Conservation (phyloP, 2,797 vertebrate genomes). For the Falco berigora region DNA sequence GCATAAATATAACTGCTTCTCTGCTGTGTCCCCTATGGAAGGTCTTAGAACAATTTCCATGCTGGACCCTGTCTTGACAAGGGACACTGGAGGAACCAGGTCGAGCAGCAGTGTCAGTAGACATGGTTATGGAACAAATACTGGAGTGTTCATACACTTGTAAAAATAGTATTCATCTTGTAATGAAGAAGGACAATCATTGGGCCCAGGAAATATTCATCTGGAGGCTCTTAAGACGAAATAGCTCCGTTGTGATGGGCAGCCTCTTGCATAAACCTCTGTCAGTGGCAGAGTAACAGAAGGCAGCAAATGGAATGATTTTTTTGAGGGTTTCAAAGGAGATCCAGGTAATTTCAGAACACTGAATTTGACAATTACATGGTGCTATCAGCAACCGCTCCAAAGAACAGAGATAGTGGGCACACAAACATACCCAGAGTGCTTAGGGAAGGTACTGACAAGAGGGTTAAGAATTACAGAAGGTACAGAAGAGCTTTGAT, state of each 20-base stretch:
- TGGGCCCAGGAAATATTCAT: not conserved
- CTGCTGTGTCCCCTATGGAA: not conserved
- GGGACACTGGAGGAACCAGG: not conserved
- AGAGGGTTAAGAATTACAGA: not conserved
- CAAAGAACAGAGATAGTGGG: not conserved
- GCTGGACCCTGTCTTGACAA: not conserved
- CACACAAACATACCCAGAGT: not conserved
- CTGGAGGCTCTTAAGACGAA: not conserved
- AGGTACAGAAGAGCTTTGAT: not conserved
- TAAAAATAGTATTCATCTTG: not conserved
- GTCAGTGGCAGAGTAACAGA: not conserved
- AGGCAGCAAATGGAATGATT: not conserved
- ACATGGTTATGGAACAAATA: not conserved
- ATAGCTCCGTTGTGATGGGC: not conserved
- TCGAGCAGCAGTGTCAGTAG: not conserved
- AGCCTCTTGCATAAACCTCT: not conserved
- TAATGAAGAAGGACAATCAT: not conserved
- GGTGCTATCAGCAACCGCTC: not conserved
- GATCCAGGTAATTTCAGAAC: conserved; percentile 19
- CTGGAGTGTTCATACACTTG: not conserved
- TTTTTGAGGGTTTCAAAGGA: conserved; percentile 3
- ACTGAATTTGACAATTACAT: not conserved
- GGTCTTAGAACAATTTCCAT: not conserved
- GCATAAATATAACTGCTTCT: not conserved
- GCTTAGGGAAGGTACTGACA: not conserved